Base-by-base conservation (phyloP, 2,113 vertebrate species). In the Myotis davidii region DNA sequence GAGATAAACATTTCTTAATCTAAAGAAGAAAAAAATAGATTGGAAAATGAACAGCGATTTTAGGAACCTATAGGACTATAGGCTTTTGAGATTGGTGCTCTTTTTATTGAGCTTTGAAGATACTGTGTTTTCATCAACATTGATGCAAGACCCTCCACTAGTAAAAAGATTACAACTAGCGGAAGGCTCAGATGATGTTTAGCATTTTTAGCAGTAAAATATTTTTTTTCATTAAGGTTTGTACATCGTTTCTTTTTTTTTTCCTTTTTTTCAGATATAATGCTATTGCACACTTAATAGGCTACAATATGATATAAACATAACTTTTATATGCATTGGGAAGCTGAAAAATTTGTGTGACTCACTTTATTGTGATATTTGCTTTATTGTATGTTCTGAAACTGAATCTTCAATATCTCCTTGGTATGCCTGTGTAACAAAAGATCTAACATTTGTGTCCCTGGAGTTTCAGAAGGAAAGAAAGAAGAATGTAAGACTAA, bases 1-100 rank as follows among this genome's bases (percentile, higher is more conserved):
- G 12, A 73, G 85, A 81, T 82, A 69, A 64, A 96, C 83, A 81
- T 89, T 85, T 34, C 8, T 59, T 70, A 74, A 59, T 91, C 64
- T 88, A 85, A 90, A 56, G 50, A 94, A 88, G 54, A 88, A 42
- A 73, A 70, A 89, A 77, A 91, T 93, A 85, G 32, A 27, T 42
- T n/a, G 39, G 1, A 54, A 87, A 69, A 23, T 34, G 32, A 74
- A 76, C 20, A 76, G 29, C 85, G 72, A n/a, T 64, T 20, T 88
- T 94, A 67, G 45, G 42, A 48, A 70, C n/a, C 29, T 92, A 1
- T 39, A 65, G 48, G 39, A 96, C 39, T 78, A 42, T 5, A 39
- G 37, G 37, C 37, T 39, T 39, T 39, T 39, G 37, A 39, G 37
- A 39, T 39, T 39, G 37, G 37, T 39, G 37, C 37, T 64, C 21